These are phyloP conservation scores for Nymphalis polychloros DNA, from an alignment of 2,888 invertebrate species.

Conservation along the genomic window DNA sequence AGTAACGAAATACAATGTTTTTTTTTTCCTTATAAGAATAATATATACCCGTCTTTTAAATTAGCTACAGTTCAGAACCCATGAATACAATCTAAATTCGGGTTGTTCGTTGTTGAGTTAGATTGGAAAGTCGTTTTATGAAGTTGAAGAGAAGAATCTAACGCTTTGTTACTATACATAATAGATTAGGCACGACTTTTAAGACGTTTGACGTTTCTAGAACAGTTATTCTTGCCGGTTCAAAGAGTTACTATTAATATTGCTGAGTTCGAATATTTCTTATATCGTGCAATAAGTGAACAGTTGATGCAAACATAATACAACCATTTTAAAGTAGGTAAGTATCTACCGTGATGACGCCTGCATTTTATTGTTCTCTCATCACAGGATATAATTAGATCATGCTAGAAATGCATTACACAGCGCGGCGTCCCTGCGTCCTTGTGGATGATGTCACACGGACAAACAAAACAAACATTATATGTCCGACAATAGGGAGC, in stretches of 20 bases:
- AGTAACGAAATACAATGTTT: slow-evolving; percentile 5
- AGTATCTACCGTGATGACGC: background rate
- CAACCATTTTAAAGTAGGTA: background rate
- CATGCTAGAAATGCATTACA: slow-evolving; percentile 54
- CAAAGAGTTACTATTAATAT: slow-evolving; percentile 40
- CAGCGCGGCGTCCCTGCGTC: slow-evolving; percentile 53
- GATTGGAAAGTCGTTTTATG: slow-evolving; percentile 43
- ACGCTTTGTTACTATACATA: slow-evolving; percentile 45
- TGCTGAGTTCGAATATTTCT: slow-evolving; percentile 30
- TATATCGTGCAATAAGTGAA: slow-evolving; percentile 16
- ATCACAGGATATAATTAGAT: slow-evolving; percentile 49
- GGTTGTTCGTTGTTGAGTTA: slow-evolving; percentile 39
- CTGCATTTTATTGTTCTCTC: slow-evolving; percentile 33
- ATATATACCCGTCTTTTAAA: slow-evolving; percentile 6
- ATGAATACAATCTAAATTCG: slow-evolving; percentile 32
- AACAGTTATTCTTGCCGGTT: slow-evolving; percentile 42
- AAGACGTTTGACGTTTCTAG: slow-evolving; percentile 47
- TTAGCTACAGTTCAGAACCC: slow-evolving; percentile 25
- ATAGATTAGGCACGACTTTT: slow-evolving; percentile 50
- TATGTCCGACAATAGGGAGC: slow-evolving; percentile 59
- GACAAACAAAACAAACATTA: slow-evolving; percentile 51
- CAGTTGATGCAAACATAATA: slow-evolving; percentile 14
- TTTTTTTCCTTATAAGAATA: background rate
- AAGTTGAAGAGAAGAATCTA: slow-evolving; percentile 42
- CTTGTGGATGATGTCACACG: slow-evolving; percentile 57